Percentiles rank a stretch among this genome's conserved stretches.
Conservation (phyloP, 2,888 invertebrate genomes). For the Crocallis elinguaria region DNA sequence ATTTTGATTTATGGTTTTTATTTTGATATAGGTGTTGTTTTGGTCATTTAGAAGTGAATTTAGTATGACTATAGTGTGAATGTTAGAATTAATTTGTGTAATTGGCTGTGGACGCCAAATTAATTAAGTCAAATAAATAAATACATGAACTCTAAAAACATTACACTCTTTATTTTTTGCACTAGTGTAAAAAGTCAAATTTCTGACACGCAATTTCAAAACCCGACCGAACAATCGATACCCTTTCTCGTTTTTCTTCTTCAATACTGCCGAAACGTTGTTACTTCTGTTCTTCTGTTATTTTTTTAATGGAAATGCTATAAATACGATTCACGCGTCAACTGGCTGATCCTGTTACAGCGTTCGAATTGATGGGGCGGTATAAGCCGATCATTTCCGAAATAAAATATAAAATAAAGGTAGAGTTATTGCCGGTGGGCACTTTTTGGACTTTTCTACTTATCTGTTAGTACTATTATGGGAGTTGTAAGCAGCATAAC, state of each 20-base stretch:
- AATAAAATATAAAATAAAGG: conserved; percentile 59
- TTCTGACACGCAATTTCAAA: no score
- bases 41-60: no score
- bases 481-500: not conserved
- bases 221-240: conserved; percentile 50
- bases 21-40: no score
- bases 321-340: conserved; percentile 73
- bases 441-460: conserved; percentile 21
- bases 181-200: no score
- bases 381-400: conserved; percentile 77
- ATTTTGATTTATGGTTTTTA: no score
- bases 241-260: conserved; percentile 43
- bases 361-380: conserved; percentile 72
- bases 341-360: conserved; percentile 75
- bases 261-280: conserved; percentile 40
- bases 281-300: conserved; percentile 31
- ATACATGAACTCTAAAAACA: no score
- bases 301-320: conserved; percentile 63
- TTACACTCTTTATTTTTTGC: no score
- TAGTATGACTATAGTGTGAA: no score
- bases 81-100: no score
- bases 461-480: conserved; percentile 9
- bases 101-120: no score
- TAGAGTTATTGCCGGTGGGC: conserved; percentile 17
- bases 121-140: no score